phyloP scores from a whole-genome alignment of 2,797 vertebrate genomes.

The Gila robusta region DNA sequence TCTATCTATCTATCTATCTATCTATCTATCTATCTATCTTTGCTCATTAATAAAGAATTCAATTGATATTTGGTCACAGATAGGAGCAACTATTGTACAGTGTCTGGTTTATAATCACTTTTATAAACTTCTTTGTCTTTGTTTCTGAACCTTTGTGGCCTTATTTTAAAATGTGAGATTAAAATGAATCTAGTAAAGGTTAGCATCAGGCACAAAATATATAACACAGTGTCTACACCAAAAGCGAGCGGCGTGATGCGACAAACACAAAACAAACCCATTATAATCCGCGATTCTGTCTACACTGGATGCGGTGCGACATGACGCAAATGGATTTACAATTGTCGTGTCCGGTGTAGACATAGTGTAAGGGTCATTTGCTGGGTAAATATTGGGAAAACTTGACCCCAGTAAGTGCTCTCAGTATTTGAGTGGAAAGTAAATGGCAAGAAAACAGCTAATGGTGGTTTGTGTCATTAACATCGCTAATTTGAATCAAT shows the following conservation, averaged over 20 bases:
- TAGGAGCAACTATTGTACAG: background rate
- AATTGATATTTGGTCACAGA: background rate
- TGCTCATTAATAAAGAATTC: background rate
- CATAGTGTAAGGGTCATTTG: background rate
- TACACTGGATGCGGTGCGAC: background rate
- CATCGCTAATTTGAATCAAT: conserved; percentile 56
- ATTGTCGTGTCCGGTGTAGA: background rate
- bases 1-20: background rate
- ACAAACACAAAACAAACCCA: background rate
- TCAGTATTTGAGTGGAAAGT: background rate
- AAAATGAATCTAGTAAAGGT: too few relatives aligned
- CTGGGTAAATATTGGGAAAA: background rate
- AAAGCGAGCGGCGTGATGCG: background rate
- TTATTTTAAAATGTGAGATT: too few relatives aligned
- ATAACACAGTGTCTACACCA: too few relatives aligned
- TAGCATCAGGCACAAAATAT: too few relatives aligned
- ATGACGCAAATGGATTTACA: background rate
- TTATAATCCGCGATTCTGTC: background rate
- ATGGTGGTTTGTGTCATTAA: conserved; percentile 31
- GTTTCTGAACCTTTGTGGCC: too few relatives aligned
- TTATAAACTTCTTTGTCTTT: too few relatives aligned
- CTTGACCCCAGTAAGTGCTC: background rate
- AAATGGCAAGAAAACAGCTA: conserved; percentile 19
- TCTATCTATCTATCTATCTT: background rate
- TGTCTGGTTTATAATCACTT: too few relatives aligned